A percentile compares a stretch with the other conserved stretches of the same genome.
phyloP scores from a whole-genome alignment of 2,113 vertebrate species.

The Odocoileus hemionus region DNA sequence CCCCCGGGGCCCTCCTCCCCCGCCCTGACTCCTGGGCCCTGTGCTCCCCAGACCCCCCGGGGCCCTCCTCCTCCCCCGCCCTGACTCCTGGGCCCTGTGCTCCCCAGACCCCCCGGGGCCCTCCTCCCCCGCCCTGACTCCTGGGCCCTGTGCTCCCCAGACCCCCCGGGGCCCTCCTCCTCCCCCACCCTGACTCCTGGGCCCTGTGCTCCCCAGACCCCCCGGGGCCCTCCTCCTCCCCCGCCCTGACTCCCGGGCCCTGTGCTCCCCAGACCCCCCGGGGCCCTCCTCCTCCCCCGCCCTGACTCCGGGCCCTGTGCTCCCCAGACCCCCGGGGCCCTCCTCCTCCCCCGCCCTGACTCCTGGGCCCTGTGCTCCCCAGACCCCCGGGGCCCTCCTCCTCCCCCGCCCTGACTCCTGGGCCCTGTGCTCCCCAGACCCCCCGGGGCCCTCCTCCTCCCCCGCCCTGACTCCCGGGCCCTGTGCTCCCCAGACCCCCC shows the following conservation, averaged over 20 bases:
- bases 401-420: too few species aligned
- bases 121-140: fast-evolving
- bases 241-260: too few species aligned
- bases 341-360: fast-evolving
- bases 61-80: background rate
- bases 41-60: too few species aligned
- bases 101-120: conserved; percentile 88
- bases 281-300: background rate
- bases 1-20: too few species aligned
- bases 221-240: too few species aligned
- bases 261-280: too few species aligned
- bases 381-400: background rate
- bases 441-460: fast-evolving
- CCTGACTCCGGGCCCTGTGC: background rate
- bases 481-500: too few species aligned
- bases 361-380: too few species aligned
- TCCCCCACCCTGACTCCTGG: too few species aligned
- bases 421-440: background rate
- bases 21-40: too few species aligned
- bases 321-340: conserved; percentile 87
- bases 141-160: background rate
- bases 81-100: background rate
- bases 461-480: too few species aligned
- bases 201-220: background rate
- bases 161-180: too few species aligned